Evolutionary conservation across 2,797 vertebrate species (phyloP), one percentile per base, ranked within the genome.

Genomic region (Fundulus diaphanus): DNA sequence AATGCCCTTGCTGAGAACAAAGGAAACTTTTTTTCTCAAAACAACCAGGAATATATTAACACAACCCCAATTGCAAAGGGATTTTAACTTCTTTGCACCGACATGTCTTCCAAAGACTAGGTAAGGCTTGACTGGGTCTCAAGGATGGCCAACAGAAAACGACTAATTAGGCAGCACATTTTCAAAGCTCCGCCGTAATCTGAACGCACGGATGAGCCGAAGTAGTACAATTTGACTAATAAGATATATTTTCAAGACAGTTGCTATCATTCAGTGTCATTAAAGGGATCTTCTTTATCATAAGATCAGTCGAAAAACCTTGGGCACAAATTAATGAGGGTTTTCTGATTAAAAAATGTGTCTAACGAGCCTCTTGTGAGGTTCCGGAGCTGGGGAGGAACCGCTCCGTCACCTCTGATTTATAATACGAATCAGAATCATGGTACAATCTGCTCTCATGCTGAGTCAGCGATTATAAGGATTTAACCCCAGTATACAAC

Each of bases 11-110:
- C 35, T 61, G 40, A 69, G 68, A 83, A 65, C 29, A 48, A 33
- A 27, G 5, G 16, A 68, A 75, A 56, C 11, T 31, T 54, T 40
- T 24, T 42, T 77, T 68, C 56, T 63, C 3, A 56, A 77, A 78
- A 63, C 1, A 35, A 33, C 29, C 37, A 57, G 13, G 3, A n/a
- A 24, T 31, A 24, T 29, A 57, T 27, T 5, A 70, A 40, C 56
- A 76, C 67, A 68, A 11, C 18, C 33, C 22, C 22, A 73, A 57
- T 13, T 31, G 6, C 40, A 66, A 13, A 40, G 54, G 1, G 44
- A 8, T 13, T 29, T n/a, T 56, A 13, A 56, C 54, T 27, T 56
- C 29, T 13, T 56, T n/a, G 54, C 54, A 68, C 3, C 7, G 15
- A 29, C 27, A 63, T 66, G 73, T 51, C 49, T 31, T 27, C 7